These are phyloP conservation scores for Myathropa florea DNA, from an alignment of 2,888 invertebrate genomes.

Conservation along the genomic window DNA sequence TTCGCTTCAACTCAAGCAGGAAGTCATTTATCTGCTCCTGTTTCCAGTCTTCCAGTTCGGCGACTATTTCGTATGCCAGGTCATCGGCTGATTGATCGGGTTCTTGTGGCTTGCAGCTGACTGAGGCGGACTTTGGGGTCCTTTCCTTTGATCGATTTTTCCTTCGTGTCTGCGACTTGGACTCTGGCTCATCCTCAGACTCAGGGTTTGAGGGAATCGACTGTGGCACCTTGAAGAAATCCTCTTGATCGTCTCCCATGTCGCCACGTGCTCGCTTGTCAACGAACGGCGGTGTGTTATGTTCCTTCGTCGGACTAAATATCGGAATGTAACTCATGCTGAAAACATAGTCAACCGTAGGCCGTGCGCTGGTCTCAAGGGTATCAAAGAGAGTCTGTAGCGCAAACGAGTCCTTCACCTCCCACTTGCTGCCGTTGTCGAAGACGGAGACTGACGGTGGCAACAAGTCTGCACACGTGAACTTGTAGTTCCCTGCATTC, in stretches of 20 bases:
- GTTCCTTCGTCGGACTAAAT: conserved; percentile 67
- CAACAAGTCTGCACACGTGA: conserved; percentile 23
- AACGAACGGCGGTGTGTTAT: not conserved
- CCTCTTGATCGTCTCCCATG: conserved; percentile 15
- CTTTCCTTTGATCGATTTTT: not conserved
- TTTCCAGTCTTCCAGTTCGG: conserved; percentile 89
- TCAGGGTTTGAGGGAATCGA: not conserved
- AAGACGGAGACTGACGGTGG: conserved; percentile 31
- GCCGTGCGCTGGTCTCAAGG: conserved; percentile 19
- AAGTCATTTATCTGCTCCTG: conserved; percentile 85
- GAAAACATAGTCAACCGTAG: conserved; percentile 33
- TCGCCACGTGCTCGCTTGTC: conserved; percentile 71
- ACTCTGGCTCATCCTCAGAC: not conserved
- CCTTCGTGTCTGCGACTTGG: not conserved
- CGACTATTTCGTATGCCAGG: conserved; percentile 81
- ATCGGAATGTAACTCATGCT: conserved; percentile 72
- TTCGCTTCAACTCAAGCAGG: conserved; percentile 83
- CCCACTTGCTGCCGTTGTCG: conserved; percentile 5
- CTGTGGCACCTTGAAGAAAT: conserved; percentile 56
- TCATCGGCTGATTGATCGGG: not conserved
- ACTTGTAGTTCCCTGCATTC: conserved; percentile 38
- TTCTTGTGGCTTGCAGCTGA: not conserved
- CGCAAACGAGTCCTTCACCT: conserved; percentile 37
- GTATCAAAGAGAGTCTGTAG: conserved; percentile 42
- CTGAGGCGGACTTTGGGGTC: not conserved